Evolutionary conservation across 2,888 invertebrate genomes (phyloP).

Genomic region (Bombyx huttoni): DNA sequence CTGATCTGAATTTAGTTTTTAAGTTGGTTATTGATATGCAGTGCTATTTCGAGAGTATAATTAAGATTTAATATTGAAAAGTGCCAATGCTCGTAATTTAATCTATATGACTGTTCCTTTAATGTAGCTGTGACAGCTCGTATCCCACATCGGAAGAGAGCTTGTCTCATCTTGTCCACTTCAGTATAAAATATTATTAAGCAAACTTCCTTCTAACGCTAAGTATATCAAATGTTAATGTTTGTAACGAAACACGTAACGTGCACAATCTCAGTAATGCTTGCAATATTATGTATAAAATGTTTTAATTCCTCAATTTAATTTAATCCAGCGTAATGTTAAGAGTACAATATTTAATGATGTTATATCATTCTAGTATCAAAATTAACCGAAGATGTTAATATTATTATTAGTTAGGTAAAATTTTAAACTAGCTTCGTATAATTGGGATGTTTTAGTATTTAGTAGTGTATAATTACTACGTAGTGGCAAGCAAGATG

Average conservation of each 20-base stretch:
- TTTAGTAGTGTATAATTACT: slow-evolving; percentile 62
- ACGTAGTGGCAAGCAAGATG: slow-evolving; percentile 57
- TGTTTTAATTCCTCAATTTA: slow-evolving; percentile 58
- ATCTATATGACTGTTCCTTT: slow-evolving; percentile 69
- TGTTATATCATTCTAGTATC: slow-evolving; percentile 73
- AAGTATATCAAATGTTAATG: slow-evolving; percentile 43
- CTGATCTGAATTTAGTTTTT: slow-evolving; percentile 75
- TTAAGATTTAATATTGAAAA: slow-evolving; percentile 71
- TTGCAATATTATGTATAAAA: slow-evolving; percentile 68
- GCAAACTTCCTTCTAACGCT: slow-evolving; percentile 43
- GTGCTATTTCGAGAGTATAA: slow-evolving; percentile 71
- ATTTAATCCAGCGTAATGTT: slow-evolving; percentile 68
- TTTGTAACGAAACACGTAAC: slow-evolving; percentile 46
- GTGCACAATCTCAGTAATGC: slow-evolving; percentile 73
- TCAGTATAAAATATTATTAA: slow-evolving; percentile 36
- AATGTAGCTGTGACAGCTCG: slow-evolving; percentile 34
- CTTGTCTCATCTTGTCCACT: slow-evolving; percentile 26
- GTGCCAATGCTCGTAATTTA: slow-evolving; percentile 74
- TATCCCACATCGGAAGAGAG: slow-evolving; percentile 7
- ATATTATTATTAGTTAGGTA: slow-evolving; percentile 70
- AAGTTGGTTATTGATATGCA: slow-evolving; percentile 73
- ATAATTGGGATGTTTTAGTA: slow-evolving; percentile 73
- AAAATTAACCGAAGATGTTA: slow-evolving; percentile 74
- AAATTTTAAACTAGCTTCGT: slow-evolving; percentile 72
- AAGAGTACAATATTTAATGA: slow-evolving; percentile 73